phyloP scores from a whole-genome alignment of 2,888 invertebrate species.

The Parochlus steinenii region DNA sequence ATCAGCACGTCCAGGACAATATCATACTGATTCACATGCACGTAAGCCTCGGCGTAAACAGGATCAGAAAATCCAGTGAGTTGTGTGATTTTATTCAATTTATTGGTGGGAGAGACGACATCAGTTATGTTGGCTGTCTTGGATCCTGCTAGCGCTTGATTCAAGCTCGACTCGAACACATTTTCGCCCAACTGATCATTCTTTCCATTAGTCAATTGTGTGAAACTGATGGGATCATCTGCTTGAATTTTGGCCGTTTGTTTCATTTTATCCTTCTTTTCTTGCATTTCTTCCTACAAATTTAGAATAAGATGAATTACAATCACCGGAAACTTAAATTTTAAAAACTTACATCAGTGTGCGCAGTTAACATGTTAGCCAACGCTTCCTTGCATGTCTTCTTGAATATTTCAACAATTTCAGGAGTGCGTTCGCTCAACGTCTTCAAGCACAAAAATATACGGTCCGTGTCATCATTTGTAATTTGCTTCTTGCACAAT shows the following conservation, averaged over 20 bases:
- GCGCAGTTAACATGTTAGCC: conserved; percentile 66
- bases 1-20: conserved; percentile 95
- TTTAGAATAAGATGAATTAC: conserved; percentile 1
- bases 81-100: conserved; percentile 73
- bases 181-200: conserved; percentile 41
- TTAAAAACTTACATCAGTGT: conserved; percentile 51
- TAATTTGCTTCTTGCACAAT: conserved; percentile 57
- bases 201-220: conserved; percentile 52
- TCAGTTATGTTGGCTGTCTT: conserved; percentile 30
- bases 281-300: conserved; percentile 24
- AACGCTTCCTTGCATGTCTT: conserved; percentile 59
- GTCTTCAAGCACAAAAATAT: conserved; percentile 66
- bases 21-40: conserved; percentile 96
- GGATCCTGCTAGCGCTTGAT: conserved; percentile 66
- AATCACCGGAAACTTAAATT: conserved; percentile 30
- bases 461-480: conserved; percentile 90
- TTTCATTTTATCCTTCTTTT: conserved; percentile 46
- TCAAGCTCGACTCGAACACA: conserved; percentile 87
- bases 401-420: conserved; percentile 54
- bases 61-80: conserved; percentile 98
- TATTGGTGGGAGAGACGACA: conserved; percentile 37
- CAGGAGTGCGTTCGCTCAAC: conserved; percentile 47
- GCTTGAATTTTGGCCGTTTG: conserved; percentile 55
- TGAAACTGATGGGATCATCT: conserved; percentile 71
- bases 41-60: conserved; percentile 99